These are phyloP conservation scores for Halictus ligatus DNA, from an alignment of 2,888 invertebrate genomes.

Conservation along the genomic window DNA sequence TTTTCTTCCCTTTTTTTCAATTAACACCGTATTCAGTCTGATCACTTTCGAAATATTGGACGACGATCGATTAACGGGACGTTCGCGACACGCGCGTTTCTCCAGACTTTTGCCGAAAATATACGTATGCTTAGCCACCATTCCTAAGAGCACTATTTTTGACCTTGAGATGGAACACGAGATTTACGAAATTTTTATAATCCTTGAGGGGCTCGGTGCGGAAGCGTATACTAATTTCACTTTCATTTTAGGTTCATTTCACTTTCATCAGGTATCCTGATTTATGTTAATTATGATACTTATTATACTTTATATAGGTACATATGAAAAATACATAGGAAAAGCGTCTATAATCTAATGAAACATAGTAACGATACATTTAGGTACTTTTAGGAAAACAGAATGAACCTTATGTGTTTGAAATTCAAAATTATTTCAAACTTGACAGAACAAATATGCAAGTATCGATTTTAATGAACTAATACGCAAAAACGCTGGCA, in stretches of 20 bases:
- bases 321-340: not conserved
- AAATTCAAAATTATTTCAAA: not conserved
- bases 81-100: not conserved
- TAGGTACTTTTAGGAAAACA: not conserved
- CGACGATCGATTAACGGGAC: conserved; percentile 4
- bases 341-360: not conserved
- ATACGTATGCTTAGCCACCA: not conserved
- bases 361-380: not conserved
- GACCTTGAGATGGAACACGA: not conserved
- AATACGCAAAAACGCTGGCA: too few relatives aligned
- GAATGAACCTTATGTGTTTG: not conserved
- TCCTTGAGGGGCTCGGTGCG: not conserved
- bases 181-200: not conserved
- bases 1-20: conserved; percentile 11
- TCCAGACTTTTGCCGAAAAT: not conserved
- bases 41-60: conserved; percentile 30
- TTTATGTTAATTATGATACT: not conserved
- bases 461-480: too few relatives aligned
- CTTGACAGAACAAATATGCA: not conserved
- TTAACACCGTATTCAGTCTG: conserved; percentile 15
- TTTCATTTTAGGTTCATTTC: not conserved
- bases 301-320: not conserved
- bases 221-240: not conserved
- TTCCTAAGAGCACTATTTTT: not conserved
- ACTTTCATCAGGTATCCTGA: not conserved